A percentile compares a stretch with the other conserved stretches of the same genome.
phyloP scores from a whole-genome alignment of 2,113 vertebrate genomes.

The Salvelinus sp. region DNA sequence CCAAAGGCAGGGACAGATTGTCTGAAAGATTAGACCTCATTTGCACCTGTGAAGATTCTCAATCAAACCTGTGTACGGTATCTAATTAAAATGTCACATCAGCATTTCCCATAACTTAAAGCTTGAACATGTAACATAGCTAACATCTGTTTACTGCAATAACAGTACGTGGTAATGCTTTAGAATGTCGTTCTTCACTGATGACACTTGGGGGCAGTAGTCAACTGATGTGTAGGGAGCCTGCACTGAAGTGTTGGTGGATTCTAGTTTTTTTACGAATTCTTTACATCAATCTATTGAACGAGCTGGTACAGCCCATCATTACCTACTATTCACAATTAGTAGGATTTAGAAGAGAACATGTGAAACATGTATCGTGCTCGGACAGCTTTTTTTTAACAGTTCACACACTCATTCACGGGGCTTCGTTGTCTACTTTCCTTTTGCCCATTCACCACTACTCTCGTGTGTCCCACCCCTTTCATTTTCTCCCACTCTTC shows the following conservation, averaged over 20 bases:
- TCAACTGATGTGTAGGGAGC: constrained; percentile 30
- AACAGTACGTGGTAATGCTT: constrained; percentile 28
- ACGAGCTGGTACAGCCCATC: not conserved
- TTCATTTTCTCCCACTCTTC: constrained; percentile 43
- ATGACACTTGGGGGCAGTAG: constrained; percentile 68
- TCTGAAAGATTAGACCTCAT: constrained; percentile 39
- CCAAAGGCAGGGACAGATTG: constrained; percentile 1
- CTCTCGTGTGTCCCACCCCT: constrained; percentile 46
- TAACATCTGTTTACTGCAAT: constrained; percentile 68
- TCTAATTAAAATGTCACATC: constrained; percentile 68
- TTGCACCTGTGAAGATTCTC: constrained; percentile 43
- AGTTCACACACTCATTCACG: constrained; percentile 24
- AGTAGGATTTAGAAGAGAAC: not conserved
- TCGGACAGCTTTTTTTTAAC: not conserved
- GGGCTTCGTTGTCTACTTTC: constrained; percentile 39
- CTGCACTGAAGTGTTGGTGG: not conserved
- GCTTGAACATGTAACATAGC: constrained; percentile 52
- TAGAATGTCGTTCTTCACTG: constrained; percentile 20
- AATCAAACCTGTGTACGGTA: constrained; percentile 37
- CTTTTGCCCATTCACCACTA: constrained; percentile 46
- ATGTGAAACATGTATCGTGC: not conserved
- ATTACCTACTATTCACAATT: not conserved
- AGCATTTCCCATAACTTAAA: constrained; percentile 66
- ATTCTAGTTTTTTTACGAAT: constrained; percentile 12
- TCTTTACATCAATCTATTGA: constrained; percentile 6